Conservation (phyloP, 1,140 invertebrate genomes). For the Macrostomum lignano region DNA sequence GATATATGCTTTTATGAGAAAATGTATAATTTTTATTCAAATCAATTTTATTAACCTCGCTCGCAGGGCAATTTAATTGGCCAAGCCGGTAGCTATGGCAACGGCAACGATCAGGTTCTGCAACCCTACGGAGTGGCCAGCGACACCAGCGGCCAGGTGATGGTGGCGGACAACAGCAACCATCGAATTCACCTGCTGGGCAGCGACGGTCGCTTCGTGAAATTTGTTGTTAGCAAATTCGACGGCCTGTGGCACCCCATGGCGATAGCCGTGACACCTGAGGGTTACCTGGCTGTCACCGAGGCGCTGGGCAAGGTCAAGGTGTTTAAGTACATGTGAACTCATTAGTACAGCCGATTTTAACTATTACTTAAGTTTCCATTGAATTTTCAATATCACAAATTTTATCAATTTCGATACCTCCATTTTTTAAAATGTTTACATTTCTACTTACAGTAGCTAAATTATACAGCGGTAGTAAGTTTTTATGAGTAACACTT, state of each 20-base stretch:
- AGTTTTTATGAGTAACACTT: too few relatives aligned
- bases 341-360: too few relatives aligned
- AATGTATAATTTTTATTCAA: too few relatives aligned
- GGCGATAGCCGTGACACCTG: conserved; percentile 11
- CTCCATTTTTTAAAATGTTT: too few relatives aligned
- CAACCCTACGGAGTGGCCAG: conserved; percentile 18
- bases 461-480: too few relatives aligned
- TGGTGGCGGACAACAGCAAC: conserved; percentile 18
- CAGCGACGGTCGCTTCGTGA: conserved; percentile 14
- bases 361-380: too few relatives aligned
- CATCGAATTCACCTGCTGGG: conserved; percentile 15
- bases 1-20: too few relatives aligned
- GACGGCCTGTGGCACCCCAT: conserved; percentile 17
- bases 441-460: too few relatives aligned
- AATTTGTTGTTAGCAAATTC: conserved; percentile 12
- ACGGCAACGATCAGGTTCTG: conserved; percentile 12
- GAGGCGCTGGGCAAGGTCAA: conserved; percentile 17
- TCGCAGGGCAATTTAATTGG: conserved; percentile 10
- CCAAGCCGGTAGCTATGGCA: conserved; percentile 14
- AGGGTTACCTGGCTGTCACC: conserved; percentile 13
- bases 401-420: too few relatives aligned
- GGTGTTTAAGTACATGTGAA: too few relatives aligned
- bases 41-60: too few relatives aligned
- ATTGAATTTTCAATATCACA: too few relatives aligned
- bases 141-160: conserved; percentile 16